These are phyloP conservation scores for Shargacucullia verbasci DNA, from an alignment of 2,888 invertebrate genomes.

Conservation along the genomic window DNA sequence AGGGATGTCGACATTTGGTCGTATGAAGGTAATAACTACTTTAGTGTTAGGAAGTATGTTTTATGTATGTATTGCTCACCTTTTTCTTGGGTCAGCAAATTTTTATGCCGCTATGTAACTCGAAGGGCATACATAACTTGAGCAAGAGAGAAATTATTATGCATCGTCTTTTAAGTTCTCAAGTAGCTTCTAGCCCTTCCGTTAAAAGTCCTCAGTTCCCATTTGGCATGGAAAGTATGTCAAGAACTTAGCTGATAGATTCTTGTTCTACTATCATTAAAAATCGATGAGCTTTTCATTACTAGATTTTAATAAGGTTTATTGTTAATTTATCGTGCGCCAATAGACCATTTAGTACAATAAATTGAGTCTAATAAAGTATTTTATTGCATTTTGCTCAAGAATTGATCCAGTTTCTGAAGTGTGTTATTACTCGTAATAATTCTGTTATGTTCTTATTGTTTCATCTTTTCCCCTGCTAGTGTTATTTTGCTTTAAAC, in stretches of 20 bases:
- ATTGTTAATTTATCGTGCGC: not conserved
- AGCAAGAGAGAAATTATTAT: slow-evolving; percentile 9
- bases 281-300: slow-evolving; percentile 1
- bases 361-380: no score
- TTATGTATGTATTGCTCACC: slow-evolving; percentile 35
- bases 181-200: not conserved
- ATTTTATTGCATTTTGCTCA: no score
- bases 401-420: no score
- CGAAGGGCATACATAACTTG: not conserved
- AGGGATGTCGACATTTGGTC: slow-evolving; percentile 36
- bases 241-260: slow-evolving; percentile 3
- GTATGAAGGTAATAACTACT: slow-evolving; percentile 42
- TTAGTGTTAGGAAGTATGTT: slow-evolving; percentile 39
- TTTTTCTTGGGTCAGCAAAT: slow-evolving; percentile 21
- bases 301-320: not conserved
- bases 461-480: no score
- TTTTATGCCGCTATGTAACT: slow-evolving; percentile 3
- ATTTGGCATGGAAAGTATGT: slow-evolving; percentile 6
- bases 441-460: no score
- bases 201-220: slow-evolving; percentile 1
- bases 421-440: no score
- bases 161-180: slow-evolving; percentile 13
- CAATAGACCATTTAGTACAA: not conserved
- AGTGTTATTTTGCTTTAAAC: no score
- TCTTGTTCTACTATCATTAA: slow-evolving; percentile 6